Base-by-base conservation (phyloP, 2,797 vertebrate genomes). In the Sebastes steindachneri region DNA sequence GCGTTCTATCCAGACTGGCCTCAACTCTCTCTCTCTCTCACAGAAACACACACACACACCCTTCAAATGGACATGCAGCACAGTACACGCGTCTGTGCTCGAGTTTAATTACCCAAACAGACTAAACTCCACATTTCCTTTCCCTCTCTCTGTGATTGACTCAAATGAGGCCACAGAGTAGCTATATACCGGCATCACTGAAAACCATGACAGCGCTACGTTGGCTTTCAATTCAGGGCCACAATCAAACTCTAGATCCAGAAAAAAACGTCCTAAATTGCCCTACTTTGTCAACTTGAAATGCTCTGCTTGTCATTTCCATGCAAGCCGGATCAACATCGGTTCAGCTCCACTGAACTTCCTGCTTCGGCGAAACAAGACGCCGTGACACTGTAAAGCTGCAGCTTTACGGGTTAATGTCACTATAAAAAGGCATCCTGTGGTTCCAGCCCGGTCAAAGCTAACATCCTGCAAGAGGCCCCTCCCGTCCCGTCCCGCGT, bases 351-450 rank as follows among this genome's bases (percentile, higher is more conserved):
- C 1, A 69, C 70, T 80, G 70, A 73, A 79, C 63, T 70, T 84
- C 68, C 73, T 68, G 75, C 57, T 77, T 68, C 7, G 3, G 65
- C 7, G 0, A 66, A 89, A 85, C 80, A 77, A 37, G 67, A 82
- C 65, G 23, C 31, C 2, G 65, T 68, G 65, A 75, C 78, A 11
- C 37, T 73, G 70, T 25, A 25, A 82, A 82, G 75, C 83, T 19
- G 2, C 71, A 53, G 74, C 75, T 51, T 3, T 41, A 41, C 19
- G 21, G 80, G 73, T 84, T 80, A 91, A 91, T 81, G 86, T 90
- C 84, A 84, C 87, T 88, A 87, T 89, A 87, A 88, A 92, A 92
- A 92, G 79, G 53, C 48, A 41, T 85, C 82, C 84, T 79, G 84
- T 6, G 67, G 84, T 90, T 80, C 70, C 55, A 71, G 35, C 68